Evolutionary conservation across 2,113 vertebrate species (phyloP), one percentile per base, ranked within the genome.

Genomic region (Dermatemys mawii): DNA sequence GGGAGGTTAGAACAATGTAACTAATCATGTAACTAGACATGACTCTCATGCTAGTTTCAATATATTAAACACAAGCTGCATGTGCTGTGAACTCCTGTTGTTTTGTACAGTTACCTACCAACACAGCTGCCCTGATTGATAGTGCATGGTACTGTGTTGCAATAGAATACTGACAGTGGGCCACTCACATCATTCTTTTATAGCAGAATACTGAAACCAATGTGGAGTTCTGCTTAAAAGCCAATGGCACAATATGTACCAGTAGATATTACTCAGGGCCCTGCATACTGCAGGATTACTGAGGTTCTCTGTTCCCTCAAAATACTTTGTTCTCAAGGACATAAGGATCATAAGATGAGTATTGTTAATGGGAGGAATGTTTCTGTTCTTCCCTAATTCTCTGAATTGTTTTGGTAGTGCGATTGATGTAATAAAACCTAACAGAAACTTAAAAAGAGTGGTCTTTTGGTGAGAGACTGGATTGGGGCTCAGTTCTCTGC

Each of bases 31-130:
- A 85, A 51, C 79, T 88, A 80, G 50, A 90, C 32, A 21, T 81
- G 92, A 81, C 55, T 95, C 81, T 83, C 84, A 5, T 88, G 84
- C 89, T 90, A 70, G 54, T 96, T 94, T 92, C 83, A 87, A 89
- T 5, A 0, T 38, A 41, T 83, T 78, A 78, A 91, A 44, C 38
- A 29, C 1, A 8, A 91, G 60, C 92, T 93, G 92, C 86, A 89
- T 90, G 91, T 0, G 0, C 76, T 87, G 29, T 88, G 79, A 79
- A 86, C 27, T 70, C 86, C 83, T 81, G 38, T 95, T 93, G 38
- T 67, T 63, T 84, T 95, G 2, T 85, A 76, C 54, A 73, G 2
- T 91, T 75, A 38, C 78, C 6, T 83, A 9, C 54, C 84, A 87
- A 14, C 0, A 0, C 54, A 89, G 60, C 76, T 79, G 4, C 54